A percentile compares a stretch with the other conserved stretches of the same genome.
phyloP scores from a whole-genome alignment of 2,888 invertebrate genomes.

The Leptinotarsa juncta region DNA sequence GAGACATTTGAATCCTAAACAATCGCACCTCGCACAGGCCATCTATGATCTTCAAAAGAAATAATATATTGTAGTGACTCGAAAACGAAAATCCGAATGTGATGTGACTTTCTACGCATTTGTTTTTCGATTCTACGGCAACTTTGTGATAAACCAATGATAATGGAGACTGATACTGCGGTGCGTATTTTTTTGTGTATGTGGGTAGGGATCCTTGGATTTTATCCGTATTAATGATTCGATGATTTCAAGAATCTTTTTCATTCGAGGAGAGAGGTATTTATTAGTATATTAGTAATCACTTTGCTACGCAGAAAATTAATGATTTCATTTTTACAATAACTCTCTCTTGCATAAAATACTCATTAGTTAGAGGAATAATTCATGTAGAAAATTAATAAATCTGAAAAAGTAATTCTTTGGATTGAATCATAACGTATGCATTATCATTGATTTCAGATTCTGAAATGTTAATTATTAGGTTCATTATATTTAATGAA shows the following conservation, averaged over 20 bases:
- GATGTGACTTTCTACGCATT: constrained; percentile 37
- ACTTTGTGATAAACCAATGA: constrained; percentile 34
- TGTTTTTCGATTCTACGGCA: constrained; percentile 25
- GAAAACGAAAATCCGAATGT: constrained; percentile 29
- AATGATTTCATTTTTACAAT: constrained; percentile 5
- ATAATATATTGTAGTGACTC: constrained; percentile 28
- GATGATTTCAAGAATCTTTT: constrained; percentile 12
- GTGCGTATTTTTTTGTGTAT: constrained; percentile 47
- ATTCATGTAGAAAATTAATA: constrained; percentile 9
- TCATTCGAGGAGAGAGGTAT: constrained; percentile 19
- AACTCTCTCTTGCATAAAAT: constrained; percentile 5
- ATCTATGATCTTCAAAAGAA: constrained; percentile 39
- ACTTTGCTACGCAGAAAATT: constrained; percentile 23
- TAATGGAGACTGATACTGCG: constrained; percentile 54
- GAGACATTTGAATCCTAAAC: constrained; percentile 42
- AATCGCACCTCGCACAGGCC: constrained; percentile 41
- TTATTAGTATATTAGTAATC: constrained; percentile 17
- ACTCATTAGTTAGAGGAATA: constrained; percentile 1
- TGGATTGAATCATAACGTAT: not conserved
- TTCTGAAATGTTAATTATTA: no score
- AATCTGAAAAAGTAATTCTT: not conserved
- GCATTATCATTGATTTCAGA: not conserved
- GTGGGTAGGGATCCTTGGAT: not conserved
- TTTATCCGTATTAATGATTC: not conserved
- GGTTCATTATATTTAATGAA: no score